Base-by-base conservation (phyloP, 2,888 invertebrate species). In the Mesorhabditis spiculigera region DNA sequence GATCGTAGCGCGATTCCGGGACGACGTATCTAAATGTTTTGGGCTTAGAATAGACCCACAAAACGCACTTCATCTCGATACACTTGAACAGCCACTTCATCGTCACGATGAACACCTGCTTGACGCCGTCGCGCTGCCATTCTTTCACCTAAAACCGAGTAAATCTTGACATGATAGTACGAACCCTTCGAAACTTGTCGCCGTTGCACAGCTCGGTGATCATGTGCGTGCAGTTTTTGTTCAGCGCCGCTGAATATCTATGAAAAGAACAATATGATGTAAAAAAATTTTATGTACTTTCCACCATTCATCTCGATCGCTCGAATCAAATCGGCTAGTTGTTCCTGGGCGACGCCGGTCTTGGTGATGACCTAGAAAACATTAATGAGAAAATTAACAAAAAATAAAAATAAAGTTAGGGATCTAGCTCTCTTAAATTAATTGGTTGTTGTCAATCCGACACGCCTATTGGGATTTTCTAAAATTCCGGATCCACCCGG, bases 251-350 rank as follows among this genome's bases (percentile, higher is more conserved):
- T n/a, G 58, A 50, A n/a, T 50, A 50, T 50, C 58, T 50, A 50
- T 13, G n/a, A n/a, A 10, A n/a, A 50, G 8, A 50, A 50, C n/a
- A 50, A 50, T 13, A 13, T 50, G n/a, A 50, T 50, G 58, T n/a
- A 50, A 13, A 50, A 13, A 50, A 50, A 50, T n/a, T 50, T 50
- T 50, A 50, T 3, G 8, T n/a, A 50, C 58, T 50, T 50, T 50
- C 58, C 58, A 13, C 58, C 58, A 50, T 50, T 50, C 8, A 50
- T 50, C 58, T 50, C 58, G n/a, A 50, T 50, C 58, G 58, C 58
- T 2, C 58, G 58, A 50, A 50, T 50, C 58, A 50, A 50, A 50
- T 50, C 58, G 58, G 58, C n/a, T n/a, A 50, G 8, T 50, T 50
- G 58, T n/a, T 10, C 58, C n/a, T 50, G 58, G 10, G 58, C 8